A percentile compares a stretch with the other conserved stretches of the same genome.
Evolutionary conservation across 2,797 vertebrate species (phyloP).

Genomic region (Gallirallus australis): DNA sequence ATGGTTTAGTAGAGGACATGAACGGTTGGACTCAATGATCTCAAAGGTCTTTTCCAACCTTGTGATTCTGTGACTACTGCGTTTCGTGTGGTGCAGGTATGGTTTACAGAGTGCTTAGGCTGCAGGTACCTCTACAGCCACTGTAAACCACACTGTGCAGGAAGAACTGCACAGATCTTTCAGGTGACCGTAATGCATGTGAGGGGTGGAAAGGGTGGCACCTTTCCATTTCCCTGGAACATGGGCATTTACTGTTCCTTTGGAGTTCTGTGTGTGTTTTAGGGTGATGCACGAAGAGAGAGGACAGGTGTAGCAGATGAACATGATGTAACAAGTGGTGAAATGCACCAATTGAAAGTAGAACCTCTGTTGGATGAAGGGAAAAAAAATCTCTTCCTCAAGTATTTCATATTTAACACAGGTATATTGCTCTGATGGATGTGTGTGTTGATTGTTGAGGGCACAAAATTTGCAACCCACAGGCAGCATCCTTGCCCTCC

Average conservation of each 20-base stretch:
- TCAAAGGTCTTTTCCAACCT: too few relatives aligned
- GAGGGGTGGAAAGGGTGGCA: neutral
- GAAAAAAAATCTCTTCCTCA: neutral
- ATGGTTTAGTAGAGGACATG: too few relatives aligned
- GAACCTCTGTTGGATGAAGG: neutral
- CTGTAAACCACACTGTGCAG: neutral
- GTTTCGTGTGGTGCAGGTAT: fast-evolving
- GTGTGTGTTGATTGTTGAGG: neutral
- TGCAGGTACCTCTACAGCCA: fast-evolving
- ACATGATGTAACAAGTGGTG: neutral
- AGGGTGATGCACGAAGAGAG: neutral
- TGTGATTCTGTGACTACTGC: neutral
- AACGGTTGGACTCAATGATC: too few relatives aligned
- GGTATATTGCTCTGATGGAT: neutral
- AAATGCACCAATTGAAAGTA: neutral
- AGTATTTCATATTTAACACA: neutral
- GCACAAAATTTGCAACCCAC: neutral
- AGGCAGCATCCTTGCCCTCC: neutral
- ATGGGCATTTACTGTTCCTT: neutral
- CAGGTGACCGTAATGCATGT: neutral
- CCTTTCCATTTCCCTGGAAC: neutral
- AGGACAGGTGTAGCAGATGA: neutral
- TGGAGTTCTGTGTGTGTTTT: neutral
- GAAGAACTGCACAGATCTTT: neutral
- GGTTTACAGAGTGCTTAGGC: neutral